A percentile compares a stretch with the other conserved stretches of the same genome.
Conservation (phyloP, 2,888 invertebrate species). For the Pocota personata region DNA sequence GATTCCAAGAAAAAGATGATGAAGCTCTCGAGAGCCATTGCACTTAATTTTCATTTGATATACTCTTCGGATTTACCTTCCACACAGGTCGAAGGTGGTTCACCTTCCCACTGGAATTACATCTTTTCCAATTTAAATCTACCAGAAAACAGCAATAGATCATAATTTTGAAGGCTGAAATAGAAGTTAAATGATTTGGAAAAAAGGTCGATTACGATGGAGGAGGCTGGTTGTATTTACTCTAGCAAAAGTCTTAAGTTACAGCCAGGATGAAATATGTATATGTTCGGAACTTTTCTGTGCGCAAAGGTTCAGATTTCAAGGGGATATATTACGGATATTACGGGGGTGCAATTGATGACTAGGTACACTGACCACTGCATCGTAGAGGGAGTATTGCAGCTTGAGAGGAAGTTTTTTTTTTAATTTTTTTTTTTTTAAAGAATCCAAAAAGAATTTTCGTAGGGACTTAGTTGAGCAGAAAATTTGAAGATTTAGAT, state of each 20-base stretch:
- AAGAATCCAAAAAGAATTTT: slow-evolving; percentile 29
- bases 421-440: background rate
- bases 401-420: slow-evolving; percentile 52
- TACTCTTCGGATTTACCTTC: slow-evolving; percentile 58
- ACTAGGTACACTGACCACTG: slow-evolving; percentile 45
- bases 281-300: slow-evolving; percentile 58
- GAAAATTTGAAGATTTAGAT: slow-evolving; percentile 56
- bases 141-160: slow-evolving; percentile 55
- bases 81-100: slow-evolving; percentile 26
- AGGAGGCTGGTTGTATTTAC: slow-evolving; percentile 15
- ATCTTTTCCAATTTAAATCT: slow-evolving; percentile 57
- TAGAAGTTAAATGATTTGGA: slow-evolving; percentile 71
- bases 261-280: slow-evolving; percentile 55
- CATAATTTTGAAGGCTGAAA: slow-evolving; percentile 55
- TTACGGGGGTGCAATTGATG: slow-evolving; percentile 26
- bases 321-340: slow-evolving; percentile 40
- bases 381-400: slow-evolving; percentile 18
- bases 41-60: slow-evolving; percentile 71
- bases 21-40: slow-evolving; percentile 28
- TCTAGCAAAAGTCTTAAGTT: slow-evolving; percentile 44
- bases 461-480: slow-evolving; percentile 43
- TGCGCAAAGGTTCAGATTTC: slow-evolving; percentile 65
- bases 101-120: slow-evolving; percentile 3
- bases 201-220: slow-evolving; percentile 63
- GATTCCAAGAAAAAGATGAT: background rate